These are phyloP conservation scores for Heliopora coerulea DNA, from an alignment of 92 coral and sea anemone genomes.

Conservation along the genomic window DNA sequence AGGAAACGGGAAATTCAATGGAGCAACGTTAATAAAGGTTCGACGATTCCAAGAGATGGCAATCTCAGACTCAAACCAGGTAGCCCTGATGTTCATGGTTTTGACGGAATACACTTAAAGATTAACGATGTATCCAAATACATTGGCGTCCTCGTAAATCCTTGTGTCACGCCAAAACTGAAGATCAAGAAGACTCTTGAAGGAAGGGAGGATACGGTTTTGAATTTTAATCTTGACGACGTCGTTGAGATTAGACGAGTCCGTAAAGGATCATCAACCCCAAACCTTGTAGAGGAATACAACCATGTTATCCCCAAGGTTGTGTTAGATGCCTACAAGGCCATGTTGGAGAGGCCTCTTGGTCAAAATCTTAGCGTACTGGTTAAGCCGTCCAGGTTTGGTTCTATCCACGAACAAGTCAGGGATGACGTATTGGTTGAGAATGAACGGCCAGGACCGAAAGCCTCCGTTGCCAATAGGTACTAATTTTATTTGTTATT, in stretches of 20 bases:
- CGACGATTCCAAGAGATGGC: not conserved
- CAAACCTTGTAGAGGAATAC: constrained; percentile 5
- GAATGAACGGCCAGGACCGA: too few relatives aligned
- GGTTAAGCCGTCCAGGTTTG: not conserved
- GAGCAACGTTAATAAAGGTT: not conserved
- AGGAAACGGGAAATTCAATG: not conserved
- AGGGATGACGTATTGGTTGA: too few relatives aligned
- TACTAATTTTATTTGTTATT: too few relatives aligned
- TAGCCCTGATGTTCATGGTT: constrained; percentile 10
- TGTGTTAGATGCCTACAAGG: not conserved
- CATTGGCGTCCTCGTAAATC: constrained; percentile 1
- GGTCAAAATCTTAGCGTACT: constrained; percentile 1
- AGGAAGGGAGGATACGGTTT: not conserved
- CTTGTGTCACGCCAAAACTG: constrained; percentile 21
- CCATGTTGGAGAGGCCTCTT: not conserved
- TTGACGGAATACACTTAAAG: not conserved
- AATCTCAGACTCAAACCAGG: not conserved
- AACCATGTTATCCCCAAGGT: not conserved
- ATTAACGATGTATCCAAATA: constrained; percentile 2
- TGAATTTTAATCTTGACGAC: not conserved
- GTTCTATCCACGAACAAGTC: not conserved
- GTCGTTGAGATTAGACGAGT: not conserved
- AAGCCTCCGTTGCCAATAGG: too few relatives aligned
- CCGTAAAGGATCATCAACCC: not conserved
- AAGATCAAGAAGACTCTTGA: not conserved